Evolutionary conservation across 2,888 invertebrate genomes (phyloP).

Genomic region (Agonopterix alstromeriana): DNA sequence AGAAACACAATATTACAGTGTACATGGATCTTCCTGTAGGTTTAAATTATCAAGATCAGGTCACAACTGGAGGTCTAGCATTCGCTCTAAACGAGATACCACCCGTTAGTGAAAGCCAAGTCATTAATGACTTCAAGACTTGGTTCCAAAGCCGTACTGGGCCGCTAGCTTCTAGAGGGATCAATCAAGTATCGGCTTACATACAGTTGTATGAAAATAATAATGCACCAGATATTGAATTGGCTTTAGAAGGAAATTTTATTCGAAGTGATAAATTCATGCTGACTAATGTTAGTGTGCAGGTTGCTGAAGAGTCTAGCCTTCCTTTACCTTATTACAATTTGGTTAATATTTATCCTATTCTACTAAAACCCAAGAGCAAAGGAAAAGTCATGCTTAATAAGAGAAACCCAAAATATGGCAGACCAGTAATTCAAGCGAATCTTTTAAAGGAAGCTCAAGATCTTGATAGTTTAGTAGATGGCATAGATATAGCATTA

Average conservation of each 20-base stretch:
- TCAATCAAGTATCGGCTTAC: conserved; percentile 65
- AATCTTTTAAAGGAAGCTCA: conserved; percentile 65
- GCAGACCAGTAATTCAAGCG: conserved; percentile 63
- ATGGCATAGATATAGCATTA: conserved; percentile 64
- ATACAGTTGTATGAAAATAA: conserved; percentile 61
- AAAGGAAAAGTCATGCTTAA: conserved; percentile 60
- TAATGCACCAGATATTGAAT: conserved; percentile 62
- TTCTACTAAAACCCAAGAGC: conserved; percentile 61
- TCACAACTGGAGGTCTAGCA: conserved; percentile 60
- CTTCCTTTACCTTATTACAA: conserved; percentile 64
- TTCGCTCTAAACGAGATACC: conserved; percentile 52
- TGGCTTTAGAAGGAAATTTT: conserved; percentile 61
- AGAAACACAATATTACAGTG: conserved; percentile 50
- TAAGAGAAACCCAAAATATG: conserved; percentile 64
- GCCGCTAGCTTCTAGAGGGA: conserved; percentile 59
- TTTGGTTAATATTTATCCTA: conserved; percentile 58
- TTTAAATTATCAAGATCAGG: conserved; percentile 64
- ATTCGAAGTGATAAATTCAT: conserved; percentile 67
- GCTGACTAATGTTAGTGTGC: conserved; percentile 60
- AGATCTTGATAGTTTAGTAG: conserved; percentile 60
- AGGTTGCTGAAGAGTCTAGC: conserved; percentile 54
- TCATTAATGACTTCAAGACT: conserved; percentile 61
- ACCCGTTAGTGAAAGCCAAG: conserved; percentile 42
- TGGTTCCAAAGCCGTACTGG: conserved; percentile 64
- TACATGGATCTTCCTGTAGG: conserved; percentile 59